Evolutionary conservation across 2,888 invertebrate species (phyloP), one percentile per base, ranked within the genome.

Genomic region (Ypsolopha sequella): DNA sequence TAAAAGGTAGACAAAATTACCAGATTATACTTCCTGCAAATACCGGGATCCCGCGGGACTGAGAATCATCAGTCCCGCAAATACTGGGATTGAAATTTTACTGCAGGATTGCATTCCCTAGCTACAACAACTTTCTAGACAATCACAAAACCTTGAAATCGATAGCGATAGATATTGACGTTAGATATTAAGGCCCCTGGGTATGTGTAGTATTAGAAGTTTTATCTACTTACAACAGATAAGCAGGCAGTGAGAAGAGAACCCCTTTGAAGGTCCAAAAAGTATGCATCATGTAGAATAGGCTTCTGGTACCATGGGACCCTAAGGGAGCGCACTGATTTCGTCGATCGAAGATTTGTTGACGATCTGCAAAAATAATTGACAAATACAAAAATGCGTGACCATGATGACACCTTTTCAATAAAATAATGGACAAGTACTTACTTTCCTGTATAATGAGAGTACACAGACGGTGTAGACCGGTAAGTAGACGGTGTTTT

Each of bases 261-360:
- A 13, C 93, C 93, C 63, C 94, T 89, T 68, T 97, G 97, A 44
- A 97, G 91, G 66, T 96, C 95, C 53, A 96, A 84, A 53, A 95
- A 89, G 57, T 92, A 88, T 7, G 95, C 93, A 81, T 95, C 92
- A 57, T 93, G 91, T 0, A 97, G 80, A 58, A 96, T 89, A 0
- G 96, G 96, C 61, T 92, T 92, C 72, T 93, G 93, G 64, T 95
- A 96, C 96, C 96, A 96, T 0, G 95, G 95, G 52, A 93, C 89
- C 65, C 91, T 90, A 1, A 95, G 79, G 0, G 95, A 95, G 53
- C 91, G 89, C 10, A 93, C 88, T 0, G 95, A 95, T 59, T 95
- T 91, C 0, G 93, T 91, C 1, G 95, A 94, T 55, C 93, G 90
- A 8, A 95, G 84, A 75, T 95, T 95, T 45, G 95, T 93, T 55